Evolutionary conservation across 2,888 invertebrate genomes (phyloP).

Genomic region (Drepanosiphum platanoidis): DNA sequence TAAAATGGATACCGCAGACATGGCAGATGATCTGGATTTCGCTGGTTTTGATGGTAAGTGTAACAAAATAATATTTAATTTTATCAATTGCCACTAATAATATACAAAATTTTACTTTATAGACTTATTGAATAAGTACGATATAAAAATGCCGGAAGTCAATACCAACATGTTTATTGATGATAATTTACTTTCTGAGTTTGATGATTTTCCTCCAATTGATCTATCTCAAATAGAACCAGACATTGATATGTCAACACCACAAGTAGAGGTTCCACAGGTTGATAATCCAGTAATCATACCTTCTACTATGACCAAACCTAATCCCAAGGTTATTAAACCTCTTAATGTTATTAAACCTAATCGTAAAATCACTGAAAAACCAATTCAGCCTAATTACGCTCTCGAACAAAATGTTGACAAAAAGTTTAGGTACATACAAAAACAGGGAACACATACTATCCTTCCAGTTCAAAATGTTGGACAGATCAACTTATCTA

Average conservation of each 20-base stretch:
- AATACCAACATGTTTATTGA: conserved; percentile 47
- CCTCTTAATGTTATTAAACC: neutral
- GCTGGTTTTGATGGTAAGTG: conserved; percentile 39
- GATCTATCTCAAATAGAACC: conserved; percentile 20
- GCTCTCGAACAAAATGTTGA: conserved; percentile 26
- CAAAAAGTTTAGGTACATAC: conserved; percentile 42
- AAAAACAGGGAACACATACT: conserved; percentile 60
- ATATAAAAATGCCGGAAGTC: conserved; percentile 49
- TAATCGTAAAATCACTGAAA: conserved; percentile 38
- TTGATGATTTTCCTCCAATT: conserved; percentile 45
- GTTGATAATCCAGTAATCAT: conserved; percentile 1
- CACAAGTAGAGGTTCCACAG: neutral
- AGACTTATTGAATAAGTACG: conserved; percentile 46
- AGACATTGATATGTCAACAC: neutral
- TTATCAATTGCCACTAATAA: neutral
- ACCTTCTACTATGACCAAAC: neutral
- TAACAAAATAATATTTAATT: neutral
- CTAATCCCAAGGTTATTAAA: neutral
- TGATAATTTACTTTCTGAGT: conserved; percentile 46
- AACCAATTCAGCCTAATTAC: conserved; percentile 51
- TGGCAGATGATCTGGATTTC: conserved; percentile 50
- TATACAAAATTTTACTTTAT: neutral
- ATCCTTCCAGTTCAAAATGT: conserved; percentile 64
- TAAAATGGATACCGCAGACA: conserved; percentile 18
- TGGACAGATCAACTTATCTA: conserved; percentile 64